Evolutionary conservation across 2,888 invertebrate species (phyloP).

Genomic region (Stenotaenia linearis): DNA sequence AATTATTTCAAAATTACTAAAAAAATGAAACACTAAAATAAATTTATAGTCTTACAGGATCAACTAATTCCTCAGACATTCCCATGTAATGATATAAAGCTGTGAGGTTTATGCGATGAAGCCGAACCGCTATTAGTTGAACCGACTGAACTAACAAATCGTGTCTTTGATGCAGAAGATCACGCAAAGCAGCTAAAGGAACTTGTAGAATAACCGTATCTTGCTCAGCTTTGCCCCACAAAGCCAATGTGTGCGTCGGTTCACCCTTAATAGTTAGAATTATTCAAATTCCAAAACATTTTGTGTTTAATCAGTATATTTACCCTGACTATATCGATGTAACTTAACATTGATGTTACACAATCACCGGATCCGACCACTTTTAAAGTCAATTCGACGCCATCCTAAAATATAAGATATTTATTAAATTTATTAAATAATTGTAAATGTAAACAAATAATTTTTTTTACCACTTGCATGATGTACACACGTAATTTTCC

Average conservation of each 20-base stretch:
- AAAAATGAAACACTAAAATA: neutral
- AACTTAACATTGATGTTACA: conserved; percentile 91
- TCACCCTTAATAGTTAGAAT: conserved; percentile 59
- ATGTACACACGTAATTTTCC: conserved; percentile 88
- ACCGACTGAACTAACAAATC: conserved; percentile 92
- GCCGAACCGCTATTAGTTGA: conserved; percentile 92
- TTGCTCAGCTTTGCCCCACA: conserved; percentile 84
- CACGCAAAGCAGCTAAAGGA: conserved; percentile 82
- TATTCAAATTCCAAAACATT: too few species aligned
- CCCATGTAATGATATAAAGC: conserved; percentile 90
- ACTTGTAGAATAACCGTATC: conserved; percentile 86
- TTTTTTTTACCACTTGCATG: conserved; percentile 55
- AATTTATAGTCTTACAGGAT: neutral
- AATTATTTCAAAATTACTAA: neutral
- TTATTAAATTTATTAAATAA: neutral
- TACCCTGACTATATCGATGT: conserved; percentile 89
- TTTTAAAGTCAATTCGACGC: conserved; percentile 73
- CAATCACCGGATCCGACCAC: conserved; percentile 88
- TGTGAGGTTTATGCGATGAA: conserved; percentile 95
- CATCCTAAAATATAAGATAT: conserved; percentile 53
- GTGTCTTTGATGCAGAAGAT: conserved; percentile 82
- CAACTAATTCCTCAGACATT: conserved; percentile 26
- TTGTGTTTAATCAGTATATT: neutral
- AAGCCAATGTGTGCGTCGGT: conserved; percentile 87
- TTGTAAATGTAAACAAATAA: neutral